Evolutionary conservation across 1,140 invertebrate genomes (phyloP).

Genomic region (Achatina immaculata): DNA sequence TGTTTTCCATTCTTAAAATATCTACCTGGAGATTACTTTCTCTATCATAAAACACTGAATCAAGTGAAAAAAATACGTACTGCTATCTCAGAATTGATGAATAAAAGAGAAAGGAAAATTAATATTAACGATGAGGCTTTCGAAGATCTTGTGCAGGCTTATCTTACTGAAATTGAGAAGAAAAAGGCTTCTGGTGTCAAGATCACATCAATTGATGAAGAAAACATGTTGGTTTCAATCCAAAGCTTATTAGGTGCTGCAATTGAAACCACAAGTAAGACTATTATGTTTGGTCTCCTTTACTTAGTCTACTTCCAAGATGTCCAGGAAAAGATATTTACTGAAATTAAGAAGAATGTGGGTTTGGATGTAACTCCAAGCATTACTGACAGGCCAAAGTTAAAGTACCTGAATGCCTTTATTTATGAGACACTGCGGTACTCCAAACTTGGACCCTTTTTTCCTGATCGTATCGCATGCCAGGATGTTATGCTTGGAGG

Average conservation of each 20-base stretch:
- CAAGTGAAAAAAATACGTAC: too few species aligned
- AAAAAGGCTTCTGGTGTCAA: conserved; percentile 24
- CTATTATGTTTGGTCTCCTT: conserved; percentile 79
- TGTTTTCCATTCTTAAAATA: too few species aligned
- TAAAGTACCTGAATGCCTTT: conserved; percentile 48
- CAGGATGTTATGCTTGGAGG: conserved; percentile 56
- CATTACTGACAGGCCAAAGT: conserved; percentile 38
- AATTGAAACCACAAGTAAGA: conserved; percentile 46
- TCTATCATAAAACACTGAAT: too few species aligned
- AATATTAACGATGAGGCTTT: too few species aligned
- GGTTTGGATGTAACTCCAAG: conserved; percentile 77
- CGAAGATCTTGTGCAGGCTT: conserved; percentile 19
- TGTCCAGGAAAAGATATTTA: conserved; percentile 83
- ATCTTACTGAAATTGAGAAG: conserved; percentile 42
- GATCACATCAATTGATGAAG: conserved; percentile 32
- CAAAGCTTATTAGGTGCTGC: conserved; percentile 48
- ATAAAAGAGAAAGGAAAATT: too few species aligned
- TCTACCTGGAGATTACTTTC: too few species aligned
- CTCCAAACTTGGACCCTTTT: conserved; percentile 57
- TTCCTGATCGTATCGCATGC: conserved; percentile 57
- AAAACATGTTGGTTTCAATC: conserved; percentile 36
- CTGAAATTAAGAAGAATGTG: conserved; percentile 88
- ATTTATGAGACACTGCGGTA: conserved; percentile 39
- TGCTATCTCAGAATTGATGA: too few species aligned
- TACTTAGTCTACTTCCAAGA: conserved; percentile 82